phyloP scores from a whole-genome alignment of 2,888 invertebrate species.

The Epsilonema sp. region DNA sequence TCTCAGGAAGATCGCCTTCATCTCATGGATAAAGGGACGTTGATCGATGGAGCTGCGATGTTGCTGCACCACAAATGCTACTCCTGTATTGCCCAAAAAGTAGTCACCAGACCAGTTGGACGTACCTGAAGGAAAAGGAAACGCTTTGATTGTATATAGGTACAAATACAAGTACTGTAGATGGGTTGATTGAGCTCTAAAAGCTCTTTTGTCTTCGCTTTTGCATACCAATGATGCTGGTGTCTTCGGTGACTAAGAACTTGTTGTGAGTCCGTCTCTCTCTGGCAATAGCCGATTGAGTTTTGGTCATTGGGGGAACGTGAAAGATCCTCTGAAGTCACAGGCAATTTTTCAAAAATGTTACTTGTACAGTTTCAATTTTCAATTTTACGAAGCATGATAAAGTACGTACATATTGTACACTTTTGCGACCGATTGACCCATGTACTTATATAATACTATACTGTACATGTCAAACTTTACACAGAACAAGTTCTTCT shows the following conservation, averaged over 20 bases:
- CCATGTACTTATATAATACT: too few relatives aligned
- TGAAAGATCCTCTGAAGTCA: conserved; percentile 57
- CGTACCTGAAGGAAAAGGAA: conserved; percentile 43
- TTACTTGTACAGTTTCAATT: too few relatives aligned
- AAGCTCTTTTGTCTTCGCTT: too few relatives aligned
- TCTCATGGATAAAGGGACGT: conserved; percentile 46
- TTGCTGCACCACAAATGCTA: conserved; percentile 44
- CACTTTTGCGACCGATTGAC: too few relatives aligned
- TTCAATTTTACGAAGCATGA: too few relatives aligned
- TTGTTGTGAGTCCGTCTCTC: conserved; percentile 88
- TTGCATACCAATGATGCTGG: conserved; percentile 60
- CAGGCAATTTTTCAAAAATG: too few relatives aligned
- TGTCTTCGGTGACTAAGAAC: conserved; percentile 86
- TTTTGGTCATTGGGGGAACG: conserved; percentile 51
- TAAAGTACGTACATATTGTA: too few relatives aligned
- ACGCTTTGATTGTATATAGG: too few relatives aligned
- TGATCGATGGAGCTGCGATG: conserved; percentile 18
- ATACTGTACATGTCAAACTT: too few relatives aligned
- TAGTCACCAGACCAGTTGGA: conserved; percentile 97
- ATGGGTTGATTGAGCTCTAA: too few relatives aligned
- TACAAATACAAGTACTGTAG: too few relatives aligned
- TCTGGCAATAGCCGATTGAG: conserved; percentile 62
- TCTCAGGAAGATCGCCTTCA: conserved; percentile 59
- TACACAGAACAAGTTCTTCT: too few relatives aligned
- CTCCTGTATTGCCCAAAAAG: conserved; percentile 70